phyloP scores from a whole-genome alignment of 2,888 invertebrate genomes.

The Digitonthophagus gazella region DNA sequence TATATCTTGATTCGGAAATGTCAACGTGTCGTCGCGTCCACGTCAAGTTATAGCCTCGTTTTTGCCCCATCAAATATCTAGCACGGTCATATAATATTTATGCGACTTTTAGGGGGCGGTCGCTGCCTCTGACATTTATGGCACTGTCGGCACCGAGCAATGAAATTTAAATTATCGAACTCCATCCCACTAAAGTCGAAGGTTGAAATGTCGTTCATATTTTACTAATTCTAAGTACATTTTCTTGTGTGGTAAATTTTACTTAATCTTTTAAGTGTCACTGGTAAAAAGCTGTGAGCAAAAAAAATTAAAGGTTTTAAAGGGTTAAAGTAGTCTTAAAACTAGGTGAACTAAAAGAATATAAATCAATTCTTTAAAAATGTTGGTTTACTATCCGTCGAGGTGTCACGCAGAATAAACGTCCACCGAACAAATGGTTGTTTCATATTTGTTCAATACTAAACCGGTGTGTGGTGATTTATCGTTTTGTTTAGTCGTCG shows the following conservation, averaged over 20 bases:
- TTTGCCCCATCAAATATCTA: slow-evolving; percentile 11
- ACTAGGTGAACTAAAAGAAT: no score
- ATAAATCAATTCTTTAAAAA: neutral
- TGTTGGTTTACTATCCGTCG: slow-evolving; percentile 1
- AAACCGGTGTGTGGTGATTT: slow-evolving; percentile 4
- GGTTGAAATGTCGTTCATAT: neutral
- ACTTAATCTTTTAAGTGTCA: no score
- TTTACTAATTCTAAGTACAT: no score
- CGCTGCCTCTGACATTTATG: slow-evolving; percentile 14
- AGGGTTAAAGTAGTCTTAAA: no score
- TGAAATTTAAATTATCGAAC: slow-evolving; percentile 10
- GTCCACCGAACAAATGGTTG: slow-evolving; percentile 2
- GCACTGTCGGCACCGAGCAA: neutral
- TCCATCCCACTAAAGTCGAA: no score
- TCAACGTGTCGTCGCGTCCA: neutral
- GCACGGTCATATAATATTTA: slow-evolving; percentile 9
- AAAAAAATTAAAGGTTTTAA: no score
- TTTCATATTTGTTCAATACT: slow-evolving; percentile 16
- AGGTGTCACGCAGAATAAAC: slow-evolving; percentile 1
- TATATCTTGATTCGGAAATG: neutral
- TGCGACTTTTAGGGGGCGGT: slow-evolving; percentile 14
- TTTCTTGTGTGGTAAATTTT: no score
- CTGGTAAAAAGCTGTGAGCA: no score
- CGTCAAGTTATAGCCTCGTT: neutral
- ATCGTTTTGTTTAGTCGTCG: slow-evolving; percentile 16